Conservation (phyloP, 2,888 invertebrate genomes). For the Micropterix aruncella region DNA sequence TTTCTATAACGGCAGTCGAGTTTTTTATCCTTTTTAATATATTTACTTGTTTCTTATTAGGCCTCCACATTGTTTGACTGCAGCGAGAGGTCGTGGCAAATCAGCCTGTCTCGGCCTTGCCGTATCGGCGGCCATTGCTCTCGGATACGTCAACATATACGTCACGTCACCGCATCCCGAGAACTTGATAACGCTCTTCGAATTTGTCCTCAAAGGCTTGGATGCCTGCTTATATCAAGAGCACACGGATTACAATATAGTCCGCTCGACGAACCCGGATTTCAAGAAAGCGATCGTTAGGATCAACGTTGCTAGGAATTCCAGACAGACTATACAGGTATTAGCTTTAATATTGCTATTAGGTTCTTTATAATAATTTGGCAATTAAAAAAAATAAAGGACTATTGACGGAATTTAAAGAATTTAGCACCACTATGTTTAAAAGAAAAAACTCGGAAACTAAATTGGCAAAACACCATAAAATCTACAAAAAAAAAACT, state of each 20-base stretch:
- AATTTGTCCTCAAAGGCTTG: constrained; percentile 91
- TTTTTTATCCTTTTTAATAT: too few relatives aligned
- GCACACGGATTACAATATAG: constrained; percentile 87
- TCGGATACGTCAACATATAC: constrained; percentile 44
- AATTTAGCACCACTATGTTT: too few relatives aligned
- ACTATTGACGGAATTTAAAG: too few relatives aligned
- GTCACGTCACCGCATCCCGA: constrained; percentile 98
- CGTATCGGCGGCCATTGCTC: constrained; percentile 61
- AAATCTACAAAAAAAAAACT: too few relatives aligned
- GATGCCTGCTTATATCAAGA: constrained; percentile 91
- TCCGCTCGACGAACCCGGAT: constrained; percentile 90
- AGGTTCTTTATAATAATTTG: too few relatives aligned
- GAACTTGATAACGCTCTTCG: constrained; percentile 93
- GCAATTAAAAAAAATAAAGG: too few relatives aligned
- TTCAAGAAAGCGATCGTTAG: constrained; percentile 93
- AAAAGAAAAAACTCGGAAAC: too few relatives aligned
- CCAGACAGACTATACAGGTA: constrained; percentile 86
- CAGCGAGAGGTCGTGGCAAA: constrained; percentile 94
- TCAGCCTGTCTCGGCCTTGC: constrained; percentile 93
- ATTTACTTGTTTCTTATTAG: too few relatives aligned
- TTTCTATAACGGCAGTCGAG: too few relatives aligned
- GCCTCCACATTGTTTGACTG: constrained; percentile 89
- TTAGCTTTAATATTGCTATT: too few relatives aligned
- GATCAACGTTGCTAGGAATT: constrained; percentile 81
- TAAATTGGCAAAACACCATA: too few relatives aligned